Evolutionary conservation across 2,888 invertebrate genomes (phyloP).

Genomic region (Cabera pusaria): DNA sequence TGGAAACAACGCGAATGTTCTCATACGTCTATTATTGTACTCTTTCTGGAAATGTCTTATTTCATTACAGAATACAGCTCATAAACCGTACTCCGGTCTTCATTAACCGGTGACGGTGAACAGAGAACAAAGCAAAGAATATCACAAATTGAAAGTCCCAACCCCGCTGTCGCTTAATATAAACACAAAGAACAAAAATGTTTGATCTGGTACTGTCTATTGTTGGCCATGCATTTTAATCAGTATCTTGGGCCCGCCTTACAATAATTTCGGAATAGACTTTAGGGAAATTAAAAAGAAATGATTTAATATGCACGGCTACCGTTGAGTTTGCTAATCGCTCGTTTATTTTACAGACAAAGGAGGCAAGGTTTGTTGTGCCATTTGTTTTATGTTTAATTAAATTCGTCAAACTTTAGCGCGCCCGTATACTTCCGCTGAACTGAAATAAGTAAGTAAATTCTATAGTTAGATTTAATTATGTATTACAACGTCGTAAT

Average conservation of each 20-base stretch:
- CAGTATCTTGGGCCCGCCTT: slow-evolving; percentile 46
- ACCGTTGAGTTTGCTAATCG: slow-evolving; percentile 15
- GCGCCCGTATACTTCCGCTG: too few relatives aligned
- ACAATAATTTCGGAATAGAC: slow-evolving; percentile 34
- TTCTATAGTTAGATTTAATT: too few relatives aligned
- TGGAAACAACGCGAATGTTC: too few relatives aligned
- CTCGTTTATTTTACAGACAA: slow-evolving; percentile 15
- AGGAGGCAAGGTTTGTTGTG: slow-evolving; percentile 9
- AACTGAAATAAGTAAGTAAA: too few relatives aligned
- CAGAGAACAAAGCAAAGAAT: slow-evolving; percentile 55
- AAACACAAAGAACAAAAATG: slow-evolving; percentile 63
- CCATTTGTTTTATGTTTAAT: slow-evolving; percentile 11
- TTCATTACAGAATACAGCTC: slow-evolving; percentile 11
- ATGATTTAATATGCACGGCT: slow-evolving; percentile 21
- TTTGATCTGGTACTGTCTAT: slow-evolving; percentile 65
- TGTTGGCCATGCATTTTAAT: slow-evolving; percentile 67
- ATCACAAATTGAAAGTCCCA: slow-evolving; percentile 51
- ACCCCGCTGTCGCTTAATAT: slow-evolving; percentile 56
- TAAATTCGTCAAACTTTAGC: slow-evolving; percentile 4
- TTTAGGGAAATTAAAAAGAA: slow-evolving; percentile 35
- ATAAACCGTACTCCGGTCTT: slow-evolving; percentile 27
- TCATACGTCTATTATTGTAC: too few relatives aligned
- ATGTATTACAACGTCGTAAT: too few relatives aligned
- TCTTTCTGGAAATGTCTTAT: not conserved
- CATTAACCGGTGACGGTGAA: slow-evolving; percentile 45